These are phyloP conservation scores for Poeciliopsis prolifica DNA, from an alignment of 2,113 vertebrate species.

Conservation along the genomic window DNA sequence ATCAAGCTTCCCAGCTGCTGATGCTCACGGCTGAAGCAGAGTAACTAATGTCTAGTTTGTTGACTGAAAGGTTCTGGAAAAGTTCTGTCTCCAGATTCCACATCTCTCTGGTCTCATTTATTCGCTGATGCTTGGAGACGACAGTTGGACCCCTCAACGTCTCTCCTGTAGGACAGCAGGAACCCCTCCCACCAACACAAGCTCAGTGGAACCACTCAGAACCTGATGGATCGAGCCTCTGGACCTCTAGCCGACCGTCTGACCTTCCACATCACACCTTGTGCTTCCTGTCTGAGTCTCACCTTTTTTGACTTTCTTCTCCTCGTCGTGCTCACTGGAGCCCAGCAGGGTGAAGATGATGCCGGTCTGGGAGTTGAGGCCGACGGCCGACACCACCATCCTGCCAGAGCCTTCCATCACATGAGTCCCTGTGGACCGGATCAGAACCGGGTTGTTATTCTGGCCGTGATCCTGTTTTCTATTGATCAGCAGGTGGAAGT, in stretches of 20 bases:
- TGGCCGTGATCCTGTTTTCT: too few species aligned
- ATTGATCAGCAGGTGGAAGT: too few species aligned
- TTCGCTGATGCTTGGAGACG: conserved; percentile 21
- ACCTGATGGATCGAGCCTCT: conserved; percentile 6
- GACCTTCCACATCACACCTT: conserved; percentile 21
- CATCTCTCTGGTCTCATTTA: conserved; percentile 53
- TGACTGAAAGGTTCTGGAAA: too few species aligned
- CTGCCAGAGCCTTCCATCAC: conserved; percentile 98
- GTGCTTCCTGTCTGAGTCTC: conserved; percentile 59
- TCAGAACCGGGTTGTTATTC: neutral
- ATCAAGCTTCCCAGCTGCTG: too few species aligned
- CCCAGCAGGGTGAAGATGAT: conserved; percentile 97
- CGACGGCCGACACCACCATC: conserved; percentile 93
- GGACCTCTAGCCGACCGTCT: conserved; percentile 10
- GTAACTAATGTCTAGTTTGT: too few species aligned
- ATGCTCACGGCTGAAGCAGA: too few species aligned
- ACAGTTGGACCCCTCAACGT: conserved; percentile 11
- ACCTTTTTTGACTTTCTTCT: conserved; percentile 97
- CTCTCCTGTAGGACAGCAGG: conserved; percentile 12
- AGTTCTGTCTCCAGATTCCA: neutral
- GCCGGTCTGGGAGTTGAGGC: conserved; percentile 95
- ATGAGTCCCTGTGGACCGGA: conserved; percentile 85
- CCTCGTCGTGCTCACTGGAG: conserved; percentile 85
- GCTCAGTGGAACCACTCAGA: neutral
- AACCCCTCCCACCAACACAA: conserved; percentile 13